Percentiles rank a stretch among this genome's conserved stretches.
phyloP scores from a whole-genome alignment of 2,797 vertebrate species.

The Eptatretus atami region DNA sequence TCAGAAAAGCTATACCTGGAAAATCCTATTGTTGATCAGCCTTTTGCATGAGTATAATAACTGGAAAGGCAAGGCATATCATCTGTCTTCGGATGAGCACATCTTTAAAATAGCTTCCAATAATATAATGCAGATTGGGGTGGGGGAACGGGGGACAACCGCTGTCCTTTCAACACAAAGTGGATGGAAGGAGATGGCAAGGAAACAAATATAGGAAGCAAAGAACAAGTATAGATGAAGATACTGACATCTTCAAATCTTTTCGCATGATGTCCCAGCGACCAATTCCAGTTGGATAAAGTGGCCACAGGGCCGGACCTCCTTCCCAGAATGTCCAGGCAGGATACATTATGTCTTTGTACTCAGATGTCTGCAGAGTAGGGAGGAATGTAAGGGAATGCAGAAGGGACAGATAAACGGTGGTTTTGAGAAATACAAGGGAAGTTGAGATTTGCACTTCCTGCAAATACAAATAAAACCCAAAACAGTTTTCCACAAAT shows the following conservation, averaged over 20 bases:
- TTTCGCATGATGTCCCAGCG: constrained; percentile 89
- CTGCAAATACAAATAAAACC: not conserved
- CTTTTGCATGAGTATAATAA: too few relatives aligned
- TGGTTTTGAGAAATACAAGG: not conserved
- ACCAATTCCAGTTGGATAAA: constrained; percentile 75
- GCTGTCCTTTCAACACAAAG: too few relatives aligned
- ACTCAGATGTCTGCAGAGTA: constrained; percentile 37
- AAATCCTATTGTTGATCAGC: too few relatives aligned
- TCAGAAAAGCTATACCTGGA: too few relatives aligned
- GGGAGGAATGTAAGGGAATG: not conserved
- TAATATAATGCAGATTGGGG: too few relatives aligned
- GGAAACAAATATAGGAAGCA: not conserved
- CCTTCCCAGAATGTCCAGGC: constrained; percentile 99
- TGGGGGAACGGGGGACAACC: too few relatives aligned
- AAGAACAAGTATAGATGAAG: constrained; percentile 9
- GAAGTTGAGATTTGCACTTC: not conserved
- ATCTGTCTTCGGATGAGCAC: too few relatives aligned
- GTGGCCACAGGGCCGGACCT: constrained; percentile 87
- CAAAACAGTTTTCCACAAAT: not conserved
- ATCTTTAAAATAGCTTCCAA: too few relatives aligned
- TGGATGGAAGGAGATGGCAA: not conserved
- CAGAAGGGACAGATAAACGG: not conserved
- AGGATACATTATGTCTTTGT: constrained; percentile 87
- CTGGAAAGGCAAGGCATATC: too few relatives aligned
- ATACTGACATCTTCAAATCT: constrained; percentile 35